A percentile compares a stretch with the other conserved stretches of the same genome.
Conservation (phyloP, 2,888 invertebrate genomes). For the Theretra japonica region DNA sequence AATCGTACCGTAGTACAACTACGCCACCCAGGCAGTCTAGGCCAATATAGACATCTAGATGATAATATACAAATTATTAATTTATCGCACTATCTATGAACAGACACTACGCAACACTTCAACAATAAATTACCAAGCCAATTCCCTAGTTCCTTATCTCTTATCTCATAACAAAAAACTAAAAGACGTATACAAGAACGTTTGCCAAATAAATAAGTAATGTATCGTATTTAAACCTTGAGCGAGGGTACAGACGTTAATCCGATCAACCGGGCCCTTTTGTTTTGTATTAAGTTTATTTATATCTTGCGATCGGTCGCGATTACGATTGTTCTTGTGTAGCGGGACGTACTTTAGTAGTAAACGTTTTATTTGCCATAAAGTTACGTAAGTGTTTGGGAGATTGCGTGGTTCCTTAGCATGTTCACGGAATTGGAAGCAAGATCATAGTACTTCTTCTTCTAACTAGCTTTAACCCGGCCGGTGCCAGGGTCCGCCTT, state of each 20-base stretch:
- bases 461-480: too few relatives aligned
- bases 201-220: constrained; percentile 37
- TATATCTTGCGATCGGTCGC: constrained; percentile 56
- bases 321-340: constrained; percentile 50
- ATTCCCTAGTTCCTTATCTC: neutral
- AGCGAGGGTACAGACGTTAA: constrained; percentile 61
- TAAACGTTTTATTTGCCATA: constrained; percentile 11
- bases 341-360: constrained; percentile 47
- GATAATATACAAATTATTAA: too few relatives aligned
- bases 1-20: too few relatives aligned
- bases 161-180: neutral
- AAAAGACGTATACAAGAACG: neutral
- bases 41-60: too few relatives aligned
- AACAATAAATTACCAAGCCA: neutral
- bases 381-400: neutral
- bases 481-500: too few relatives aligned
- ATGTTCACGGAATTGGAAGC: neutral
- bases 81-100: too few relatives aligned
- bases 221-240: constrained; percentile 37
- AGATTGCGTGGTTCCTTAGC: neutral
- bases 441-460: too few relatives aligned
- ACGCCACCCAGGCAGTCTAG: too few relatives aligned
- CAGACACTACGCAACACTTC: too few relatives aligned
- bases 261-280: constrained; percentile 61
- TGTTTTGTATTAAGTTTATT: constrained; percentile 72